Evolutionary conservation across 2,113 vertebrate species (phyloP).

Genomic region (Elgaria multicarinata): DNA sequence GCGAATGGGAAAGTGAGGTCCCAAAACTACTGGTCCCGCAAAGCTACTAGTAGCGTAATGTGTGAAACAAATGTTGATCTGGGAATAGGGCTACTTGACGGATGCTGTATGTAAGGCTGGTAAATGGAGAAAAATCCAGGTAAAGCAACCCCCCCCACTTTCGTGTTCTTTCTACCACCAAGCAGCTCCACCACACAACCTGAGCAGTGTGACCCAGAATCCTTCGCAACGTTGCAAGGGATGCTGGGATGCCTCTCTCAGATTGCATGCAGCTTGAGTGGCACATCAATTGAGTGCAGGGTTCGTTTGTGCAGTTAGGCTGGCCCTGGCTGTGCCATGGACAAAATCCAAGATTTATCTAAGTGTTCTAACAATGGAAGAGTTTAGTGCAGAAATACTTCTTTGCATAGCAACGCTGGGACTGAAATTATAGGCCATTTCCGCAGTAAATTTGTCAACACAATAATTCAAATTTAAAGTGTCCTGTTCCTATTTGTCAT

Average conservation of each 20-base stretch:
- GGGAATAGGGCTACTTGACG: constrained; percentile 10
- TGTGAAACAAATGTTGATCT: constrained; percentile 6
- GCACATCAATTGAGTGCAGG: not conserved
- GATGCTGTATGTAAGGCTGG: not conserved
- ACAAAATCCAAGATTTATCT: not conserved
- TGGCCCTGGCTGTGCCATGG: not conserved
- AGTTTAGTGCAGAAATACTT: not conserved
- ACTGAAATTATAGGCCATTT: not conserved
- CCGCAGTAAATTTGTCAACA: not conserved
- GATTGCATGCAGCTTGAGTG: not conserved
- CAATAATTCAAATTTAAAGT: not conserved
- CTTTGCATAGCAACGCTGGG: not conserved
- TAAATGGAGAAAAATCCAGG: not conserved
- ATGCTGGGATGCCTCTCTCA: not conserved
- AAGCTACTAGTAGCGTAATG: constrained; percentile 59
- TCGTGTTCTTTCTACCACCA: not conserved
- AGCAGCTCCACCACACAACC: not conserved
- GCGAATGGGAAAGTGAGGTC: constrained; percentile 43
- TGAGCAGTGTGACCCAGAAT: too few relatives aligned
- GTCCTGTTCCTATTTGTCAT: not conserved
- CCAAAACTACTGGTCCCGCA: constrained; percentile 58
- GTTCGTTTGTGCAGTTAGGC: not conserved
- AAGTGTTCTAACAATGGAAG: not conserved
- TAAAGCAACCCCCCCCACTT: not conserved
- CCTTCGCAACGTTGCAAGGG: not conserved